Conservation (phyloP, 2,113 vertebrate species). For the Vanacampus margaritifer region DNA sequence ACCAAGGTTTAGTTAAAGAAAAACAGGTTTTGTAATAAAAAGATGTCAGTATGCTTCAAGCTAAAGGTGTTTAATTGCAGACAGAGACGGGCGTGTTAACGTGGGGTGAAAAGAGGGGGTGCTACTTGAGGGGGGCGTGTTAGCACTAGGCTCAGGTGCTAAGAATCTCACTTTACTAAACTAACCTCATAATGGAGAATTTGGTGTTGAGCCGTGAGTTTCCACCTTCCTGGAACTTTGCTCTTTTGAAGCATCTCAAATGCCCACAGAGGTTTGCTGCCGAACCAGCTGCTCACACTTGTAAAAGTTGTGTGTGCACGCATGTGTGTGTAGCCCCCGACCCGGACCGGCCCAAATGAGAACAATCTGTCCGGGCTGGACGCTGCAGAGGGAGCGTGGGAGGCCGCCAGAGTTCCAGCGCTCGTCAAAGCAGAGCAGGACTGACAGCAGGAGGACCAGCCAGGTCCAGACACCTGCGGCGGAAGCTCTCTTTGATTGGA, state of each 20-base stretch:
- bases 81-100: neutral
- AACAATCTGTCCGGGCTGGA: constrained; percentile 66
- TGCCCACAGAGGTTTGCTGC: constrained; percentile 63
- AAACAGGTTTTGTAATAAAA: neutral
- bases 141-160: neutral
- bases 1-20: neutral
- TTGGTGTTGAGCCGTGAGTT: constrained; percentile 39
- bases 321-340: constrained; percentile 36
- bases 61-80: neutral
- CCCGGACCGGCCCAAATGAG: constrained; percentile 53
- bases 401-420: constrained; percentile 38
- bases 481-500: constrained; percentile 41
- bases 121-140: neutral
- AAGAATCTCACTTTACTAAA: constrained; percentile 4
- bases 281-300: constrained; percentile 69
- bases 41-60: neutral
- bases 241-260: constrained; percentile 62
- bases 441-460: constrained; percentile 60
- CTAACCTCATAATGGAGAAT: constrained; percentile 19
- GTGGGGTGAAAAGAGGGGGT: neutral
- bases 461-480: constrained; percentile 62
- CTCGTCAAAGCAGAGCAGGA: constrained; percentile 54
- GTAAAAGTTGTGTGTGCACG: constrained; percentile 52
- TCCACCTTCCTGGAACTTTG: constrained; percentile 66
- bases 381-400: constrained; percentile 32